Conservation (phyloP, 2,888 invertebrate species). For the Brachyopa scutellaris region DNA sequence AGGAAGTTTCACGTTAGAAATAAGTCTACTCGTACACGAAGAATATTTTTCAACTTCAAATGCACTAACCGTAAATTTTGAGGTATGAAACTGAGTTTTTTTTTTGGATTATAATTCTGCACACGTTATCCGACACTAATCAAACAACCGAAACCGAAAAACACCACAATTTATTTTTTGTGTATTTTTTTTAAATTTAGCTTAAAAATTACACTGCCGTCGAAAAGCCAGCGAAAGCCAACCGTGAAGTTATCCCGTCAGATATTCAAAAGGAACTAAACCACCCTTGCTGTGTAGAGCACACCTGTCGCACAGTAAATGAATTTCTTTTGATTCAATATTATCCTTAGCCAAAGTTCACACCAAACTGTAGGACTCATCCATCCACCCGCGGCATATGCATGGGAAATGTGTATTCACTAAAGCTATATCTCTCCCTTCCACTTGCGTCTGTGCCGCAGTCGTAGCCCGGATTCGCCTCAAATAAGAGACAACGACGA, state of each 20-base stretch:
- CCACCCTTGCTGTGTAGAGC: slow-evolving; percentile 14
- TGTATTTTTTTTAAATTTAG: too few species aligned
- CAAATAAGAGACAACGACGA: slow-evolving; percentile 31
- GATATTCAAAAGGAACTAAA: slow-evolving; percentile 46
- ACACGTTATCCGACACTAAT: too few species aligned
- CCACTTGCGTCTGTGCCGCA: slow-evolving; percentile 1
- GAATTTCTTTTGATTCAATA: slow-evolving; percentile 61
- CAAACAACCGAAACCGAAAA: background rate
- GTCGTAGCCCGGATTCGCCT: background rate
- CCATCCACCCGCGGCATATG: slow-evolving; percentile 43
- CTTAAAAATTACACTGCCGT: too few species aligned
- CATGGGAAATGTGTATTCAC: slow-evolving; percentile 19
- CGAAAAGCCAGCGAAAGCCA: background rate
- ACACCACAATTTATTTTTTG: too few species aligned
- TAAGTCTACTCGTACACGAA: too few species aligned
- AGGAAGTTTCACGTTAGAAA: too few species aligned
- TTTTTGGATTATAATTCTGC: too few species aligned
- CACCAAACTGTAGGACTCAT: slow-evolving; percentile 31
- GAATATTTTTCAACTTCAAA: too few species aligned
- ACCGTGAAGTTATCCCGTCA: slow-evolving; percentile 46
- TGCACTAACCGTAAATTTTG: too few species aligned
- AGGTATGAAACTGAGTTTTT: too few species aligned
- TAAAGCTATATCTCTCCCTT: slow-evolving; percentile 52
- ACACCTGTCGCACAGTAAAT: slow-evolving; percentile 63
- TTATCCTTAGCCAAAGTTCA: slow-evolving; percentile 52